Percentiles rank a stretch among this genome's conserved stretches.
phyloP scores from a whole-genome alignment of 2,797 vertebrate genomes.

The Catamblyrhynchus diadema region DNA sequence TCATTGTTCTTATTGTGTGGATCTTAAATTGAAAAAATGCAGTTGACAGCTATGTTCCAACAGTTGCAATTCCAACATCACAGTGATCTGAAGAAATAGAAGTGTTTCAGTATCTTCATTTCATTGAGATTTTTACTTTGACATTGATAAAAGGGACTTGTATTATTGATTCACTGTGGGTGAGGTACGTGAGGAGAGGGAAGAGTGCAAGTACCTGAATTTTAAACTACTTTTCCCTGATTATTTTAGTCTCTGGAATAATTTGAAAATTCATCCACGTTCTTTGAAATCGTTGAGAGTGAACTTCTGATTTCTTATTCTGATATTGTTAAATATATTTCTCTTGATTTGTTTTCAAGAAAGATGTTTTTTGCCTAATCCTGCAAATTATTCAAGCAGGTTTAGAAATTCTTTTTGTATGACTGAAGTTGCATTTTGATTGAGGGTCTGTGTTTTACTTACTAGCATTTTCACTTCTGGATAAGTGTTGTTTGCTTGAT shows the following conservation, averaged over 20 bases:
- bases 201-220: not conserved
- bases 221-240: not conserved
- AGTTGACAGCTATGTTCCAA: not conserved
- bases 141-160: not conserved
- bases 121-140: not conserved
- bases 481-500: fast-evolving
- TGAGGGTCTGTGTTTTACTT: not conserved
- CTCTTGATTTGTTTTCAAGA: not conserved
- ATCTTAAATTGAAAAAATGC: not conserved
- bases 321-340: not conserved
- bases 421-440: not conserved
- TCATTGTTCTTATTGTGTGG: not conserved
- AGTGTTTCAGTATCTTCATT: not conserved
- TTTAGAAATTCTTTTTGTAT: not conserved
- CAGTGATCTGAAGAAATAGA: not conserved
- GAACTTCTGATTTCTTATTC: not conserved
- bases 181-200: not conserved
- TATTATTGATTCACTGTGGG: not conserved
- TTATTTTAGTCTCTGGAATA: not conserved
- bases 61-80: not conserved
- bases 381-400: not conserved
- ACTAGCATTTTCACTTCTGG: not conserved
- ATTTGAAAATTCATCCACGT: not conserved
- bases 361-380: not conserved
- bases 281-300: not conserved